Evolutionary conservation across 2,113 vertebrate species (phyloP).

Genomic region (Microtus ochrogaster): DNA sequence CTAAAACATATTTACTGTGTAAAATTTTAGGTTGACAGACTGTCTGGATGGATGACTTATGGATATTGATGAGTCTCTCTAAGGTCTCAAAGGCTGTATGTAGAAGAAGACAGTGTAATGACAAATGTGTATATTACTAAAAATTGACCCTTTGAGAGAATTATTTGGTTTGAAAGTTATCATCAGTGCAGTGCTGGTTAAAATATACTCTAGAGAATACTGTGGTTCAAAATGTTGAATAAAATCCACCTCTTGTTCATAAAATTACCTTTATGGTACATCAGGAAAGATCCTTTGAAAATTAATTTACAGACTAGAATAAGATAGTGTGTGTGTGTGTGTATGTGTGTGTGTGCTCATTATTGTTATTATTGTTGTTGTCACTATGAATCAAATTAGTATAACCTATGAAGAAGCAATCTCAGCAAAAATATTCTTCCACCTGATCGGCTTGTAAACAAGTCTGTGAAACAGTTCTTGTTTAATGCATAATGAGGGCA

Average conservation of each 20-base stretch:
- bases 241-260: rapidly evolving
- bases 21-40: not conserved
- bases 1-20: not conserved
- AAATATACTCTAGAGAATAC: not conserved
- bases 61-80: not conserved
- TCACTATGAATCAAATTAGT: not conserved
- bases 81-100: not conserved
- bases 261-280: not conserved
- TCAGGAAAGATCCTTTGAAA: not conserved
- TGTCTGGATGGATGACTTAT: not conserved
- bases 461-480: not conserved
- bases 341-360: no score
- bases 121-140: not conserved
- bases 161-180: not conserved
- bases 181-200: not conserved
- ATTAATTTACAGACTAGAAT: not conserved
- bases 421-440: no score
- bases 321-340: not conserved
- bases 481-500: not conserved
- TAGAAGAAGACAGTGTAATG: not conserved
- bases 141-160: not conserved
- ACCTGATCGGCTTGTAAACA: not conserved
- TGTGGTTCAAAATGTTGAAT: not conserved
- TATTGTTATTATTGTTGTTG: not conserved
- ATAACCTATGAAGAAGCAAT: not conserved